A percentile compares a stretch with the other conserved stretches of the same genome.
Conservation (phyloP, 2,888 invertebrate species). For the Onthophagus sagittarius region DNA sequence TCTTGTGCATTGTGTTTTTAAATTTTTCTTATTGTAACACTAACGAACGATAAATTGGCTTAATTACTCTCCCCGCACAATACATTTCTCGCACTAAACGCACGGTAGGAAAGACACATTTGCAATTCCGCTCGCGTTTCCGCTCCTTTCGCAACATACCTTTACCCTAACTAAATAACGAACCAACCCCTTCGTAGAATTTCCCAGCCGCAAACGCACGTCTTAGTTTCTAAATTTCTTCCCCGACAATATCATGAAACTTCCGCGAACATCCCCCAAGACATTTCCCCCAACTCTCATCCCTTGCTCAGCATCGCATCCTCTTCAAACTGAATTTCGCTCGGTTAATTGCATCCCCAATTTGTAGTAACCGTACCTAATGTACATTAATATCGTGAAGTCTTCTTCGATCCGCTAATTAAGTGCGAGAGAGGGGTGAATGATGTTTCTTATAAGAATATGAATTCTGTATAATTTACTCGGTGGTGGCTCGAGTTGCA, state of each 20-base stretch:
- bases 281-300: neutral
- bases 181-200: neutral
- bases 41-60: neutral
- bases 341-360: neutral
- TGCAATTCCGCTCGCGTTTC: neutral
- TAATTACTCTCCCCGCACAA: neutral
- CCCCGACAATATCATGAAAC: neutral
- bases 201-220: neutral
- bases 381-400: neutral
- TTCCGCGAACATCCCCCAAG: neutral
- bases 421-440: neutral
- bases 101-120: neutral
- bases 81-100: neutral
- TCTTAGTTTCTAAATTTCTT: neutral
- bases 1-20: neutral
- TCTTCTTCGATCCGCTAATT: neutral
- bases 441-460: neutral
- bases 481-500: neutral
- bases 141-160: neutral
- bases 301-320: no score
- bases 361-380: neutral
- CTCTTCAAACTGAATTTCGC: neutral
- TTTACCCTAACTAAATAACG: neutral
- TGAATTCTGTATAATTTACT: neutral
- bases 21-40: neutral